A percentile compares a stretch with the other conserved stretches of the same genome.
phyloP scores from a whole-genome alignment of 2,797 vertebrate genomes.

The Champsocephalus gunnari region DNA sequence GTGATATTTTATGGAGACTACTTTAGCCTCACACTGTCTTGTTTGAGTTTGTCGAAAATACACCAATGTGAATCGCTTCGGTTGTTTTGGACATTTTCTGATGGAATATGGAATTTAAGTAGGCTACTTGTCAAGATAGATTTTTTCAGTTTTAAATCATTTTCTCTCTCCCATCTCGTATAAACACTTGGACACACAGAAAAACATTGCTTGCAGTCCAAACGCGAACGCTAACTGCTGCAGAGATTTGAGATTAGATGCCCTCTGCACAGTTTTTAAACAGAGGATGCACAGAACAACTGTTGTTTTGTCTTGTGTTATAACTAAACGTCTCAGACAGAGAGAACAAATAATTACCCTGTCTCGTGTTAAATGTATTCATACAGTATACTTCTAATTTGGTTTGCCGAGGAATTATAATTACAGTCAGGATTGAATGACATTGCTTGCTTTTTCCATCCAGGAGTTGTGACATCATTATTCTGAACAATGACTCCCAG shows the following conservation, averaged over 20 bases:
- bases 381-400: neutral
- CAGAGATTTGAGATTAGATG: neutral
- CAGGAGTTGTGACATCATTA: neutral
- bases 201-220: conserved; percentile 5
- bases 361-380: neutral
- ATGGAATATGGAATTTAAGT: conserved; percentile 4
- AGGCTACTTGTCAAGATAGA: neutral
- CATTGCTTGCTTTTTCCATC: neutral
- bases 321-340: neutral
- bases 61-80: neutral
- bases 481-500: neutral
- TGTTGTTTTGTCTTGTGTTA: conserved; percentile 1
- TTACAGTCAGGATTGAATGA: neutral
- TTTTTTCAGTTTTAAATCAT: neutral
- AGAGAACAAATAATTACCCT: neutral
- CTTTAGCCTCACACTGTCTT: neutral
- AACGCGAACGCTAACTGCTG: no score
- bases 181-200: neutral
- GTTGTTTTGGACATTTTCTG: conserved; percentile 12
- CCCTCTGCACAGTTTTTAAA: conserved; percentile 1
- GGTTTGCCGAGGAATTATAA: neutral
- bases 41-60: neutral
- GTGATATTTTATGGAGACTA: conserved; percentile 13
- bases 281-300: neutral
- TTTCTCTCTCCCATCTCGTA: neutral